Evolutionary conservation across 1,140 invertebrate species (phyloP).

Genomic region (Brachionus asplanchnoidis): DNA sequence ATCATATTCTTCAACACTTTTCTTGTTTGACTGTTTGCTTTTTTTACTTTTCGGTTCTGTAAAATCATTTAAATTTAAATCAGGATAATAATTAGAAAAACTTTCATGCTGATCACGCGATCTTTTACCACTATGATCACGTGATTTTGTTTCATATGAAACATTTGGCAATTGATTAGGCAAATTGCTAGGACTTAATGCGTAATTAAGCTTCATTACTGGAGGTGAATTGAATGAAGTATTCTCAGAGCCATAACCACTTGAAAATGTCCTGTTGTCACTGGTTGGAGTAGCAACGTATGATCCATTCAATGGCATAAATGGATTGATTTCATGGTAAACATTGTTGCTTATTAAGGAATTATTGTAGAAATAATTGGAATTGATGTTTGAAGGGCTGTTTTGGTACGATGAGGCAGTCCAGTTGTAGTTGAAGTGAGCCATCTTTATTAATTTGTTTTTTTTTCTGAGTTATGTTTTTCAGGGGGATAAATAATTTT

Average conservation of each 20-base stretch:
- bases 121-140: not conserved
- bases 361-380: not conserved
- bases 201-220: not conserved
- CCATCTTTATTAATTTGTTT: not conserved
- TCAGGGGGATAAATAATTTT: too few relatives aligned
- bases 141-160: not conserved
- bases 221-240: not conserved
- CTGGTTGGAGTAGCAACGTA: not conserved
- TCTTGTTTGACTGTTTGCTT: not conserved
- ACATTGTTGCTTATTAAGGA: not conserved
- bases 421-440: not conserved
- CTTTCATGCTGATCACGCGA: not conserved
- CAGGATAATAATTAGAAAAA: not conserved
- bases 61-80: not conserved
- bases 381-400: not conserved
- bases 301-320: not conserved
- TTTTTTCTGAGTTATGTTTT: not conserved
- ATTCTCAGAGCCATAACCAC: not conserved
- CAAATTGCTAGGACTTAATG: not conserved
- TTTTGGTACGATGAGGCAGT: conserved; percentile 1
- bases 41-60: not conserved
- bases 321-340: not conserved
- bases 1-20: not conserved
- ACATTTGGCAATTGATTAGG: not conserved
- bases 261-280: not conserved